Conservation (phyloP, 2,113 vertebrate species). For the Pelvicachromis taeniatus region DNA sequence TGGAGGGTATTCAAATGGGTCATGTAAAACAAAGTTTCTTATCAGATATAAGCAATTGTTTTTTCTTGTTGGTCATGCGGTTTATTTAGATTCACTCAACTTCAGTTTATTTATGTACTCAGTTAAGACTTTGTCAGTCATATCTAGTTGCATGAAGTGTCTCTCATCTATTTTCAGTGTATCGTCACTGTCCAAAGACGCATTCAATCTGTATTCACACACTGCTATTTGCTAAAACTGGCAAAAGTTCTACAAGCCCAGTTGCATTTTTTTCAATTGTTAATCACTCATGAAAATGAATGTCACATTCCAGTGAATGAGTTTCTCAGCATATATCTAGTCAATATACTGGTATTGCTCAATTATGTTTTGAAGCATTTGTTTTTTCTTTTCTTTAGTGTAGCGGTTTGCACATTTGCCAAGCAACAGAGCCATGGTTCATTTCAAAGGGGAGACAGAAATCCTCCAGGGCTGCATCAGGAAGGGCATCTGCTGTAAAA, state of each 20-base stretch:
- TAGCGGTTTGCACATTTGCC: background rate
- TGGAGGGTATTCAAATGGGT: background rate
- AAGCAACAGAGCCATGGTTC: background rate
- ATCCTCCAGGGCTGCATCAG: background rate
- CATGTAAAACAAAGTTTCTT: background rate
- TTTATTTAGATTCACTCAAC: background rate
- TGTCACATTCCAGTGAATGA: background rate
- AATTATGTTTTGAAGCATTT: background rate
- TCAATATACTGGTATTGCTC: background rate
- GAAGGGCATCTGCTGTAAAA: background rate
- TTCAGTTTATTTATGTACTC: background rate
- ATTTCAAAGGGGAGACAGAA: background rate
- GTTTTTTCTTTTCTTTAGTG: background rate
- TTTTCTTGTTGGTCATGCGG: background rate
- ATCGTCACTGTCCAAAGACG: background rate
- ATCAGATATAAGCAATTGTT: background rate
- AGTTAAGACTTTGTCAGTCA: background rate
- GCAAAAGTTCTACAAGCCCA: background rate
- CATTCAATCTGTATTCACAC: background rate
- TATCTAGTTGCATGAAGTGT: background rate
- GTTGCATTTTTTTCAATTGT: background rate
- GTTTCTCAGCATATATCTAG: background rate
- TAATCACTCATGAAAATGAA: background rate
- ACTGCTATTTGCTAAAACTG: background rate
- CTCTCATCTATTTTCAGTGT: background rate